Evolutionary conservation across 2,797 vertebrate genomes (phyloP), one percentile per base, ranked within the genome.

Genomic region (Eurystomus glaucurus): DNA sequence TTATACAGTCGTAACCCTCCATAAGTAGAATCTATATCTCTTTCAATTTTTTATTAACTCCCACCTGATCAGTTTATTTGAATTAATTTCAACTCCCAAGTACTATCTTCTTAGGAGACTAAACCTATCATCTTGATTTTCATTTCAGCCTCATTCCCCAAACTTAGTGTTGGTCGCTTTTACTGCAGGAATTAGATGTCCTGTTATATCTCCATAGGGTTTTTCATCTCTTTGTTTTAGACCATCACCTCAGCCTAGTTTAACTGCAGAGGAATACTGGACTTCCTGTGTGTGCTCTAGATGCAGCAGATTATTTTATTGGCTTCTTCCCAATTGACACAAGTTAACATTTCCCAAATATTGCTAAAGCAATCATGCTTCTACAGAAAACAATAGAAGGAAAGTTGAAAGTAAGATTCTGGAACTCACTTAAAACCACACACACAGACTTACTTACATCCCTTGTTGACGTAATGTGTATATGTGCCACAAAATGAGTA

Each of bases 21-120:
- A 21, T 52, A 94, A 88, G 26, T 79, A 60, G 45, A 61, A 86
- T 72, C 29, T 65, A 17, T 41, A 82, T n/a, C 19, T 76, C 80
- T 65, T 84, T 72, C 20, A 66, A n/a, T 80, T 91, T 83, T 58
- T 81, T 90, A 88, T 70, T 79, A 66, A 89, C 79, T 94, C 45
- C 37, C 64, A 89, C 55, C 29, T 71, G 39, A 79, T 82, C 39
- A 2, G 4, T 94, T 88, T 70, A 72, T 92, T 89, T 92, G 13
- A 96, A 90, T 85, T 88, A 62, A 87, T 92, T 93, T 95, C 51
- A 74, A 11, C 28, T 55, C 23, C 58, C 5, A 1, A 92, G 51
- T 55, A 64, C 28, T 69, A 35, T 48, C 28, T 35, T 62, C 70
- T 55, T 66, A 50, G 51, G 31, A 92, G 55, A 79, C 37, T 66